A percentile compares a stretch with the other conserved stretches of the same genome.
Conservation (phyloP, 2,888 invertebrate species). For the Drosophila percnosoma region DNA sequence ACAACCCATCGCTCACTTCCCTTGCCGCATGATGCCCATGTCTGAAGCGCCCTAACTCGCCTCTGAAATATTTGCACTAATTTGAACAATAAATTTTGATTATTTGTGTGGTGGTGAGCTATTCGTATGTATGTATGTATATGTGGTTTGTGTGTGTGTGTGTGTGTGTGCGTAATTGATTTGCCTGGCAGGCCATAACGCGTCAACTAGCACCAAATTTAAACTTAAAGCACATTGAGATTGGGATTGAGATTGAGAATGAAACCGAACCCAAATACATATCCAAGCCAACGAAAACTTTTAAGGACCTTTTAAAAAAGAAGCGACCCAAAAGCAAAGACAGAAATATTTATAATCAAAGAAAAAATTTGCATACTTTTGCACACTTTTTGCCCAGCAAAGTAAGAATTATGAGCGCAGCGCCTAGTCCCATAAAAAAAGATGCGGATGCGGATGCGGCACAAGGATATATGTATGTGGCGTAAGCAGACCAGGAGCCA, state of each 20-base stretch:
- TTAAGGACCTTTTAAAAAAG: not conserved
- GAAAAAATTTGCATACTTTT: constrained; percentile 71
- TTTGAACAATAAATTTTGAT: constrained; percentile 76
- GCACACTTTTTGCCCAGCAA: constrained; percentile 42
- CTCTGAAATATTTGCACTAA: constrained; percentile 74
- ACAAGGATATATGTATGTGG: not conserved
- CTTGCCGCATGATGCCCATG: not conserved
- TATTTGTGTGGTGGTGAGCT: constrained; percentile 55
- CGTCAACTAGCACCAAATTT: constrained; percentile 41
- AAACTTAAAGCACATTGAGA: constrained; percentile 25
- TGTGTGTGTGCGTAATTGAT: constrained; percentile 32
- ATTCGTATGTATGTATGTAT: constrained; percentile 3
- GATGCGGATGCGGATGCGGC: not conserved
- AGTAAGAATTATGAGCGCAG: constrained; percentile 37
- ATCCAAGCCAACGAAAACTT: constrained; percentile 12
- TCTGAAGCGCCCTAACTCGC: constrained; percentile 28
- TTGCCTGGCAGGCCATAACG: constrained; percentile 50
- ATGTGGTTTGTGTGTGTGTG: not conserved
- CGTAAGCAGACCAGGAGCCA: constrained; percentile 2
- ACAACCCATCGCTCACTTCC: not conserved
- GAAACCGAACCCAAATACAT: constrained; percentile 6
- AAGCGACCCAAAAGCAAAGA: constrained; percentile 4
- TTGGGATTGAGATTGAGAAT: not conserved
- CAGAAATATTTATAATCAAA: constrained; percentile 48
- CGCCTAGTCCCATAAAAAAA: constrained; percentile 1